Evolutionary conservation across 2,113 vertebrate genomes (phyloP), one percentile per base, ranked within the genome.

Genomic region (Cochlearius cochlearius): DNA sequence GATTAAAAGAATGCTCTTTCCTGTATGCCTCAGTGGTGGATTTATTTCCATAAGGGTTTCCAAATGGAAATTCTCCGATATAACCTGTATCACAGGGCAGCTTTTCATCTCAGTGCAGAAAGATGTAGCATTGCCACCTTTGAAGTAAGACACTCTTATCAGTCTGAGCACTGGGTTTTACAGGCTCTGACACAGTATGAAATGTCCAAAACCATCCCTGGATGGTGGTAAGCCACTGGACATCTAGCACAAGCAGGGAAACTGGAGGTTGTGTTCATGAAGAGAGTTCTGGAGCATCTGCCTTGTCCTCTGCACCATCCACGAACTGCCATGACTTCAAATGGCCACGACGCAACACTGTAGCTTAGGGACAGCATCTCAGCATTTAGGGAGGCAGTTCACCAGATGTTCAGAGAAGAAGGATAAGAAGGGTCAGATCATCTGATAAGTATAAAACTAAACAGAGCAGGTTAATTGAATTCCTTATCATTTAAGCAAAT

Each of bases 271-370:
- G 72, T 39, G 30, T 60, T 39, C 47, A 8, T 8, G 34, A 69
- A 20, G 12, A 22, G 38, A 12, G 9, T 38, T 55, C 29, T 36
- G 69, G 69, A 72, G 25, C 52, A 52, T 32, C 78, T 69, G 43
- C 15, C 7, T 77, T 82, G 78, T 58, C 36, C 58, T 71, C n/a
- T 50, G 20, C 73, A 34, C 38, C 34, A 29, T 58, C 53, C 76
- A 29, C 1, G 1, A 56, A 50, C 41, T 58, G 36, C 58, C 30
- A 7, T 17, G 36, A 49, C 73, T 60, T 87, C 36, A 41, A 43
- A 19, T 3, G 27, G 55, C 22, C 26, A 30, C 53, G 2, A 1
- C 0, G 11, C 41, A 62, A 26, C 0, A 0, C 47, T 14, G 47
- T 5, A 56, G 53, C 36, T 32, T 41, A 32, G 2, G 21, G 25